These are phyloP conservation scores for Carposina sasakii DNA, from an alignment of 1,140 invertebrate species.

Conservation along the genomic window DNA sequence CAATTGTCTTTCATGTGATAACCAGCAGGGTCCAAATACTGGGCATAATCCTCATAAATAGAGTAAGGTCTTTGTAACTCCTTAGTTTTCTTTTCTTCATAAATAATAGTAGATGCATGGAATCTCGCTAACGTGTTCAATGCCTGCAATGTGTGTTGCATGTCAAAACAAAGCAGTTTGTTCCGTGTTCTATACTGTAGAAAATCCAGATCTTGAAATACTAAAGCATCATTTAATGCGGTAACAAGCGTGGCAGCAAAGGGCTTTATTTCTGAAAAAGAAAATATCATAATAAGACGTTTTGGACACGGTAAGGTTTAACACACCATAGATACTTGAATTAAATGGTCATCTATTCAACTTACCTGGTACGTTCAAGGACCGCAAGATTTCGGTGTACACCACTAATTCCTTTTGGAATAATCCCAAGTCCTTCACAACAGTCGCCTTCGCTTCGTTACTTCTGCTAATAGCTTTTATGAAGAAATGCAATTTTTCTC, in stretches of 20 bases:
- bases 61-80: constrained; percentile 25
- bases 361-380: constrained; percentile 38
- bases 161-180: constrained; percentile 50
- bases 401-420: constrained; percentile 50
- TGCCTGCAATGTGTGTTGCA: constrained; percentile 45
- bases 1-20: constrained; percentile 36
- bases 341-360: too few species aligned
- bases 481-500: constrained; percentile 42
- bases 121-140: constrained; percentile 49
- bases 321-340: too few species aligned
- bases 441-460: constrained; percentile 50
- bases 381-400: constrained; percentile 39
- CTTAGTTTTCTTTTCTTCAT: constrained; percentile 44
- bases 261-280: constrained; percentile 40
- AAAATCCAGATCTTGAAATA: constrained; percentile 54
- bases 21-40: constrained; percentile 36
- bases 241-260: constrained; percentile 47
- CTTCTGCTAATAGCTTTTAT: constrained; percentile 49
- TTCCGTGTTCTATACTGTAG: constrained; percentile 38
- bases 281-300: too few species aligned
- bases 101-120: constrained; percentile 53
- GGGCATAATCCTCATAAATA: constrained; percentile 39
- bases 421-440: constrained; percentile 46
- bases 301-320: too few species aligned
- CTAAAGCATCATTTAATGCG: constrained; percentile 40